Conservation (phyloP, 2,888 invertebrate species). For the Lasioglossum zephyrum region DNA sequence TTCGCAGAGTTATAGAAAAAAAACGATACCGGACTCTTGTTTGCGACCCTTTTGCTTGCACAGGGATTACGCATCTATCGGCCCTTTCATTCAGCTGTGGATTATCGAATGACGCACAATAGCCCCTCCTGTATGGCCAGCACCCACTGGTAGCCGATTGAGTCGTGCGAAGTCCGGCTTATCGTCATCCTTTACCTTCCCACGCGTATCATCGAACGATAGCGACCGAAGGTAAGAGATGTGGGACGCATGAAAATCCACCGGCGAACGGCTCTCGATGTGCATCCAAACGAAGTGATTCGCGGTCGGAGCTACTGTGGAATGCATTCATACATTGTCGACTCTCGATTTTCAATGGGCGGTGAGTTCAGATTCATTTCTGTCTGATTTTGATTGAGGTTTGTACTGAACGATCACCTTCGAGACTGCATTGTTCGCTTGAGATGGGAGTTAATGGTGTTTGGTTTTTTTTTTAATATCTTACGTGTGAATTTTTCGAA, state of each 20-base stretch:
- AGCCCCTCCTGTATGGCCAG: conserved; percentile 60
- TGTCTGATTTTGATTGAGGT: background rate
- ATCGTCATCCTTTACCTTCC: conserved; percentile 70
- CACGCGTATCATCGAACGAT: conserved; percentile 69
- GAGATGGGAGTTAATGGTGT: background rate
- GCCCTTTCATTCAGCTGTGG: conserved; percentile 63
- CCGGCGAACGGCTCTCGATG: conserved; percentile 18
- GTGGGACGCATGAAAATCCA: conserved; percentile 37
- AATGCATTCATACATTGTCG: background rate
- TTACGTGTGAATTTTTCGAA: background rate
- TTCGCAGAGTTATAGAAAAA: conserved; percentile 30
- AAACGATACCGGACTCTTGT: conserved; percentile 41
- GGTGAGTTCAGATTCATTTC: background rate
- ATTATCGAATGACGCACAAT: conserved; percentile 63
- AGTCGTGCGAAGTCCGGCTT: conserved; percentile 57
- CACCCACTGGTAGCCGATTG: conserved; percentile 65
- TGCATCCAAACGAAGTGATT: background rate
- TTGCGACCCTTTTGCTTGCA: conserved; percentile 55
- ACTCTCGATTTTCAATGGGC: background rate
- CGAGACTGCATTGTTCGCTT: background rate
- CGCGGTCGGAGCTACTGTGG: background rate
- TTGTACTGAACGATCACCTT: background rate
- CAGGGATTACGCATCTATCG: conserved; percentile 62
- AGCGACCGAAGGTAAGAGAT: conserved; percentile 44
- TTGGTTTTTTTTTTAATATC: background rate